These are phyloP conservation scores for Cephalopachus bancanus DNA, from an alignment of 2,797 vertebrate genomes.

Conservation along the genomic window DNA sequence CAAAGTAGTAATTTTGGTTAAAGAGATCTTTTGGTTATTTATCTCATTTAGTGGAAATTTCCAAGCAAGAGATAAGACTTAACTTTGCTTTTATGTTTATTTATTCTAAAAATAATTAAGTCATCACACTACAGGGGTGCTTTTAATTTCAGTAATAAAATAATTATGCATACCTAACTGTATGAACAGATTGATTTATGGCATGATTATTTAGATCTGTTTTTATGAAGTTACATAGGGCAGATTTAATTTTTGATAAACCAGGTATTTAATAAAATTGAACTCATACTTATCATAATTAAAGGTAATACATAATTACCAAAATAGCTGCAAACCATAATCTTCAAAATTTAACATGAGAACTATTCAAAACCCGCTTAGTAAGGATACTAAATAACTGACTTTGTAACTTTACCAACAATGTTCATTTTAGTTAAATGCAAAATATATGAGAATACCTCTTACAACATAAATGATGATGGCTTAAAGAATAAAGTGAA, in stretches of 20 bases:
- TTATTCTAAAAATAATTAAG: slow-evolving; percentile 41
- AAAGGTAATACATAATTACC: slow-evolving; percentile 40
- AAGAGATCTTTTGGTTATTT: not conserved
- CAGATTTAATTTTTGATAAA: slow-evolving; percentile 72
- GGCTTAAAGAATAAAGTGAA: slow-evolving; percentile 14
- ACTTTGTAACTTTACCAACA: not conserved
- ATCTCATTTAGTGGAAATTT: not conserved
- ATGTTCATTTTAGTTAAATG: not conserved
- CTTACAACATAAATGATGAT: not conserved
- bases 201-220: slow-evolving; percentile 45
- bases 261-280: slow-evolving; percentile 48
- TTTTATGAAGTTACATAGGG: slow-evolving; percentile 9
- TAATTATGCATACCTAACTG: not conserved
- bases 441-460: not conserved
- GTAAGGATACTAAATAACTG: not conserved
- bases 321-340: not conserved
- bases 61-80: not conserved
- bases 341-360: not conserved
- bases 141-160: slow-evolving; percentile 61
- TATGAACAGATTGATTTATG: slow-evolving; percentile 47
- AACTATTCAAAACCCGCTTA: not conserved
- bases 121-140: not conserved
- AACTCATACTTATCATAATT: slow-evolving; percentile 41
- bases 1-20: not conserved
- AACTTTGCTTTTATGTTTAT: not conserved